Conservation (phyloP, 92 coral and sea anemone genomes). For the Epizoanthus illoricatus region DNA sequence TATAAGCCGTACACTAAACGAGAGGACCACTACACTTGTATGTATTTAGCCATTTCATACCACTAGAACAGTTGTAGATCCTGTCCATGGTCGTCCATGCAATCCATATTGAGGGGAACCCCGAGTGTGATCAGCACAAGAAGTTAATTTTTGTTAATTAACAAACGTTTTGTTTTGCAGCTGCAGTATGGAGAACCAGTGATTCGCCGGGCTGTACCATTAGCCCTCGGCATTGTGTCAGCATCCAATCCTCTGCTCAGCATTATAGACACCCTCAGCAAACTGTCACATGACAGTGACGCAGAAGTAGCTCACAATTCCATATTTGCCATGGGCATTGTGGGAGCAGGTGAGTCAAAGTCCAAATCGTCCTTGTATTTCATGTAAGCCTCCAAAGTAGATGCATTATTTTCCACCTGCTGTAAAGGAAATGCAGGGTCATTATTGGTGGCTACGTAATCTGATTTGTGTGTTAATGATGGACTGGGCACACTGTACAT, state of each 20-base stretch:
- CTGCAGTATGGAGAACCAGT: slow-evolving; percentile 98
- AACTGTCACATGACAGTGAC: slow-evolving; percentile 97
- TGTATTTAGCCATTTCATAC: no score
- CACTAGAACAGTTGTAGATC: neutral
- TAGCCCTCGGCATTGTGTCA: slow-evolving; percentile 88
- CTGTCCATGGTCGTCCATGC: neutral
- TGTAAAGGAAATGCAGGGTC: no score
- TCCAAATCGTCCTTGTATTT: no score
- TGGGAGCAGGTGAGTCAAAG: slow-evolving; percentile 80
- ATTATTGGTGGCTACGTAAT: no score
- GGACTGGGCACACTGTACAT: no score
- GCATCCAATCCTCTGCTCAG: slow-evolving; percentile 96
- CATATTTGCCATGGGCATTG: slow-evolving; percentile 97
- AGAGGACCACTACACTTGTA: no score
- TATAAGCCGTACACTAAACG: no score
- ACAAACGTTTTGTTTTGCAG: slow-evolving; percentile 41
- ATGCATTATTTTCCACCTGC: no score
- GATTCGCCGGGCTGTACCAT: slow-evolving; percentile 93
- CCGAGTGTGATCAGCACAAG: neutral
- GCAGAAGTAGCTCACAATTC: slow-evolving; percentile 98
- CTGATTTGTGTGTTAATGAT: no score
- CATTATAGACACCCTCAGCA: slow-evolving; percentile 94
- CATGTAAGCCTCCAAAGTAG: no score
- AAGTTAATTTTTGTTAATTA: neutral
- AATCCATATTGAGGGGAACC: no score